A percentile compares a stretch with the other conserved stretches of the same genome.
These are phyloP conservation scores for Uria aalge DNA, from an alignment of 2,113 vertebrate genomes.

Conservation along the genomic window DNA sequence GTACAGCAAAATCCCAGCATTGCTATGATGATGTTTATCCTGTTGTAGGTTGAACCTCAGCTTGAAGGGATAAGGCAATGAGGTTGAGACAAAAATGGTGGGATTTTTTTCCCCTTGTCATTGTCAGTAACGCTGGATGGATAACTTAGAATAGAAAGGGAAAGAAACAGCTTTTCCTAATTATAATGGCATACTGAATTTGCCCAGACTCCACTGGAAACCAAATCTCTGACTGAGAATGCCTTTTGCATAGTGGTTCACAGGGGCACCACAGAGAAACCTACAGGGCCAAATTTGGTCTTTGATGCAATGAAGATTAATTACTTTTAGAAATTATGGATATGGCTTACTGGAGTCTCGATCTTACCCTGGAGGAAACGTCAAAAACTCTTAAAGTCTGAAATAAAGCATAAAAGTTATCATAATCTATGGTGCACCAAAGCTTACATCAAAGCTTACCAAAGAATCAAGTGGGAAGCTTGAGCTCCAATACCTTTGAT, in stretches of 20 bases:
- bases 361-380: not conserved
- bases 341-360: not conserved
- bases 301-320: not conserved
- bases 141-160: not conserved
- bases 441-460: not conserved
- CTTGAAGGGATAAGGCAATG: not conserved
- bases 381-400: not conserved
- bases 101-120: fast-evolving
- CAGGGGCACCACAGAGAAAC: not conserved
- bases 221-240: not conserved
- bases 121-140: not conserved
- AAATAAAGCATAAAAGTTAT: not conserved
- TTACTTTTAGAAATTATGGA: not conserved
- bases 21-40: not conserved
- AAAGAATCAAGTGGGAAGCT: not conserved
- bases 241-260: not conserved
- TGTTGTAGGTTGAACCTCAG: not conserved
- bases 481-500: not conserved
- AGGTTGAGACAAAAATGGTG: not conserved
- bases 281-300: not conserved
- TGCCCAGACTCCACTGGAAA: not conserved
- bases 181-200: not conserved
- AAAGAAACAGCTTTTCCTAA: not conserved
- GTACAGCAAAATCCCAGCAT: not conserved
- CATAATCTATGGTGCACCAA: not conserved